These are phyloP conservation scores for Tinea semifulvella DNA, from an alignment of 2,888 invertebrate species.

Conservation along the genomic window DNA sequence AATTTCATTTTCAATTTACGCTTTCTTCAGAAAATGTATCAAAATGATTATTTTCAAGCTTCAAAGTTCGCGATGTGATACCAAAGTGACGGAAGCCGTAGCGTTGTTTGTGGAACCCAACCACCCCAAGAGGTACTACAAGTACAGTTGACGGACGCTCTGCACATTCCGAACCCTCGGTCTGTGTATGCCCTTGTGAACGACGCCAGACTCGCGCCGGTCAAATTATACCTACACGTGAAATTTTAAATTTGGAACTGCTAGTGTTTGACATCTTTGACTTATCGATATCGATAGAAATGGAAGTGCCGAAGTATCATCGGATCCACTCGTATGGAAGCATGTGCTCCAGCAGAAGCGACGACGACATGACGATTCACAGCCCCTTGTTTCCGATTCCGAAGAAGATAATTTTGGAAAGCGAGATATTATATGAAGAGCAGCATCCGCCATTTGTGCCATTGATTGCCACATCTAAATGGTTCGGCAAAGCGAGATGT, in stretches of 20 bases:
- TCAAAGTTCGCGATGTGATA: slow-evolving; percentile 42
- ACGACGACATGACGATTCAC: slow-evolving; percentile 57
- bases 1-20: not conserved
- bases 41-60: slow-evolving; percentile 54
- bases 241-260: slow-evolving; percentile 7
- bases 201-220: no score
- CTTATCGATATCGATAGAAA: slow-evolving; percentile 19
- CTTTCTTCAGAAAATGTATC: slow-evolving; percentile 46
- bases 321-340: slow-evolving; percentile 57
- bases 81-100: slow-evolving; percentile 43
- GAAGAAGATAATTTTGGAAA: slow-evolving; percentile 49
- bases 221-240: no score
- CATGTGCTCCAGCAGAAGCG: slow-evolving; percentile 46
- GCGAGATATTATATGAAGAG: slow-evolving; percentile 54
- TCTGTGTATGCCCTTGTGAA: slow-evolving; percentile 13
- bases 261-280: slow-evolving; percentile 6
- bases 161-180: slow-evolving; percentile 32
- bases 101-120: slow-evolving; percentile 53
- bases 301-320: slow-evolving; percentile 40
- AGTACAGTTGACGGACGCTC: slow-evolving; percentile 55
- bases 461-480: slow-evolving; percentile 41
- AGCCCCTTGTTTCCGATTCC: slow-evolving; percentile 51
- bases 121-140: slow-evolving; percentile 58
- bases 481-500: slow-evolving; percentile 64
- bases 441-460: slow-evolving; percentile 55